phyloP scores from a whole-genome alignment of 2,797 vertebrate genomes.

The Hybognathus amarus region DNA sequence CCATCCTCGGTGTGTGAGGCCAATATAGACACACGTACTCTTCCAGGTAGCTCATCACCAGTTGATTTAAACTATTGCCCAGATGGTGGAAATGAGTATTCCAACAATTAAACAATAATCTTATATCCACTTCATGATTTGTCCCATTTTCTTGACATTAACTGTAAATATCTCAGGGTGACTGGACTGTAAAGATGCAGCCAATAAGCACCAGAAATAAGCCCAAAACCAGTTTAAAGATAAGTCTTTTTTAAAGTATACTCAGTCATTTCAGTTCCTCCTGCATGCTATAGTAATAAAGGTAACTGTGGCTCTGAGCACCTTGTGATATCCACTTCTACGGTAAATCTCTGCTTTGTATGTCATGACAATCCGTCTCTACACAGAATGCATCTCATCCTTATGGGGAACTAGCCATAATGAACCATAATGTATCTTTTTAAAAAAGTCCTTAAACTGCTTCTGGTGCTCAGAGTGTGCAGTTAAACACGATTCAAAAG shows the following conservation, averaged over 20 bases:
- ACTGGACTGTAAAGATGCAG: neutral
- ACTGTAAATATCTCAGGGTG: neutral
- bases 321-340: neutral
- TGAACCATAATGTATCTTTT: neutral
- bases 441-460: neutral
- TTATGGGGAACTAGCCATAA: constrained; percentile 9
- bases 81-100: neutral
- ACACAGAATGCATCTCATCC: constrained; percentile 4
- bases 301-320: neutral
- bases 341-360: constrained; percentile 35
- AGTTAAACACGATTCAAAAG: neutral
- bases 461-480: neutral
- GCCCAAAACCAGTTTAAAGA: neutral
- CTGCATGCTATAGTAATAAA: neutral
- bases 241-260: neutral
- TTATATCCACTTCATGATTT: neutral
- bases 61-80: no score
- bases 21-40: no score
- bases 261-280: neutral
- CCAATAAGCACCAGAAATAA: neutral
- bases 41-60: no score
- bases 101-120: neutral
- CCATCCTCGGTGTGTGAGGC: no score
- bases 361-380: constrained; percentile 33
- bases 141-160: neutral